Base-by-base conservation (phyloP, 1,140 invertebrate species). In the Phymastichus coffea region DNA sequence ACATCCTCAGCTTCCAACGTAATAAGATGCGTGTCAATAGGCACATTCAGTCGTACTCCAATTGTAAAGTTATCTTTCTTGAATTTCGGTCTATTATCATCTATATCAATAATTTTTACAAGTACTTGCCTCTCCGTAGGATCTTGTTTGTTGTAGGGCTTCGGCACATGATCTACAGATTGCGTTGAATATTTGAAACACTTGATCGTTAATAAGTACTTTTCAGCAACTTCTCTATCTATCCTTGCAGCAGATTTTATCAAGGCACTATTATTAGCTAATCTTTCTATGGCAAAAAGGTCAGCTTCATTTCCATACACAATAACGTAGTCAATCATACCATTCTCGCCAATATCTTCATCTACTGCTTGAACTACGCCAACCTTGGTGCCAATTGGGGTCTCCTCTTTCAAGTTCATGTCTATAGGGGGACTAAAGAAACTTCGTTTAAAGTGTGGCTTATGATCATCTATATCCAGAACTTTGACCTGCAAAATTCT, bases 391-490 rank as follows among this genome's bases (percentile, higher is more conserved):
- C 85, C 88, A 0, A 82, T 68, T 1, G 84, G 77, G 1, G 83
- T 76, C 69, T 92, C 89, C 74, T 92, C 90, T 17, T 83, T 74
- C 0, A 89, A 76, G 0, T 72, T 75, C 57, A 92, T 77, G 25
- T 85, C 73, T 7, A 89, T 30, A 0, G 89, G 88, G 17, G 83
- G 84, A 72, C 83, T 86, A 68, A 91, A 89, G 51, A 86, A 69
- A 41, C 82, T 85, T 63, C 89, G 81, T 7, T 81, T 83, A 60
- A 93, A 92, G 46, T 85, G 80, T 0, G 91, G 91, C 49, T 87
- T 84, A 65, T 92, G 89, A 69, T 94, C 91, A 64, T 94, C 90
- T 10, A 91, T 84, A 65, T 93, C 91, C 2, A 84, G 81, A 1
- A 93, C 82, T 14, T 81, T 81, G 0, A 93, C 84, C 49, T 85